phyloP scores from a whole-genome alignment of 2,888 invertebrate genomes.

The Plebejus anna region DNA sequence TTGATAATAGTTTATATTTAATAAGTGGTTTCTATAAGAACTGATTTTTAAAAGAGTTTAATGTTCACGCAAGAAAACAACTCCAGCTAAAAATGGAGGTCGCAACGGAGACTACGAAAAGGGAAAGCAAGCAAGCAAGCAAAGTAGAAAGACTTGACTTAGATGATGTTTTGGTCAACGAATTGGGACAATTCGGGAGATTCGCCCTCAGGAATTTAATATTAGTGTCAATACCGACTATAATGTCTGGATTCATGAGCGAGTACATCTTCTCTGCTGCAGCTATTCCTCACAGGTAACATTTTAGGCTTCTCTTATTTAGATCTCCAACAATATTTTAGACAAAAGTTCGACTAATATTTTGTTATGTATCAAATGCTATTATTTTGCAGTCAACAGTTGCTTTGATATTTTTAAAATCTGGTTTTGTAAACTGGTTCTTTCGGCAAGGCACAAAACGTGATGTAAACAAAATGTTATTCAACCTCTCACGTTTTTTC shows the following conservation, averaged over 20 bases:
- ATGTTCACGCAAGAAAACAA: background rate
- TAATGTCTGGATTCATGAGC: conserved; percentile 81
- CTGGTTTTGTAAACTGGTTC: background rate
- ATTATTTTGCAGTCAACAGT: background rate
- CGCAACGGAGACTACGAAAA: too few relatives aligned
- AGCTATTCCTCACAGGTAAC: conserved; percentile 83
- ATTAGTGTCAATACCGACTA: conserved; percentile 79
- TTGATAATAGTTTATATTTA: background rate
- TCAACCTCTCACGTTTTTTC: background rate
- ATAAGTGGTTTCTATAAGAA: too few relatives aligned
- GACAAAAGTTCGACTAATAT: background rate
- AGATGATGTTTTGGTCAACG: conserved; percentile 64
- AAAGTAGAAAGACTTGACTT: conserved; percentile 46
- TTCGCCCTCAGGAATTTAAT: conserved; percentile 79
- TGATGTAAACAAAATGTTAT: background rate
- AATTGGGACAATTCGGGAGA: conserved; percentile 81
- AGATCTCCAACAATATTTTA: background rate
- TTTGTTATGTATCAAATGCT: background rate
- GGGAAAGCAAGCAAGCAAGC: background rate
- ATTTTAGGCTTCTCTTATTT: background rate
- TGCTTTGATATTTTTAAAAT: background rate
- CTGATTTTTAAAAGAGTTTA: background rate
- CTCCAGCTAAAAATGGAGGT: background rate
- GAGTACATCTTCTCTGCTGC: conserved; percentile 85
- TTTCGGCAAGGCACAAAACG: background rate